Base-by-base conservation (phyloP, 2,113 vertebrate species). In the Ophthalmotilapia sp. region DNA sequence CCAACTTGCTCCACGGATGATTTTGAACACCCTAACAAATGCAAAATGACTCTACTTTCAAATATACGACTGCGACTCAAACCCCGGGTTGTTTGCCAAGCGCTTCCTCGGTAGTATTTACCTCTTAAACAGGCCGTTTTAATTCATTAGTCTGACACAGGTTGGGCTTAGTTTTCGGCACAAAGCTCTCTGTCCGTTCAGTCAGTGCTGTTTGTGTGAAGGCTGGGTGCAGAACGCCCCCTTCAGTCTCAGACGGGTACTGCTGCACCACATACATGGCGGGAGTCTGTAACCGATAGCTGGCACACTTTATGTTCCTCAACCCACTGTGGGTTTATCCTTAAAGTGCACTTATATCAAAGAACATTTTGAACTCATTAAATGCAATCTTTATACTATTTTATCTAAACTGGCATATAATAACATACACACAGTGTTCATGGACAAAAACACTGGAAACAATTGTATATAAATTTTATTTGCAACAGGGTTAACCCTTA, bases 161-260 rank as follows among this genome's bases (percentile, higher is more conserved):
- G 94, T 95, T 94, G 87, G 91, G 93, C 93, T 96, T 95, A 96
- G 96, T 96, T 96, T 95, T 96, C 96, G 86, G 95, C 96, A 97
- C 96, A 97, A 96, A 96, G 96, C 95, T 96, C 95, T 94, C 94
- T 94, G 92, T 94, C 91, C 92, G 90, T 92, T 95, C 95, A 96
- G 92, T 92, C 93, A 94, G 93, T 89, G 90, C 90, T 93, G 91
- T 94, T 91, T 88, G 85, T 86, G 89, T 87, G 87, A 92, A 95
- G 91, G 54, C 88, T 95, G 88, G 80, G 83, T 53, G 84, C 55
- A 92, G 87, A 94, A 96, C 96, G 96, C 96, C 97, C 89, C 95
- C 93, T 83, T 86, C 84, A 95, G 96, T 95, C 95, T 93, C 89
- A 84, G 92, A 70, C 82, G 68, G 88, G 95, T 92, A 88, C 89